Base-by-base conservation (phyloP, 1,140 invertebrate genomes). In the Drosophila rhopaloa region DNA sequence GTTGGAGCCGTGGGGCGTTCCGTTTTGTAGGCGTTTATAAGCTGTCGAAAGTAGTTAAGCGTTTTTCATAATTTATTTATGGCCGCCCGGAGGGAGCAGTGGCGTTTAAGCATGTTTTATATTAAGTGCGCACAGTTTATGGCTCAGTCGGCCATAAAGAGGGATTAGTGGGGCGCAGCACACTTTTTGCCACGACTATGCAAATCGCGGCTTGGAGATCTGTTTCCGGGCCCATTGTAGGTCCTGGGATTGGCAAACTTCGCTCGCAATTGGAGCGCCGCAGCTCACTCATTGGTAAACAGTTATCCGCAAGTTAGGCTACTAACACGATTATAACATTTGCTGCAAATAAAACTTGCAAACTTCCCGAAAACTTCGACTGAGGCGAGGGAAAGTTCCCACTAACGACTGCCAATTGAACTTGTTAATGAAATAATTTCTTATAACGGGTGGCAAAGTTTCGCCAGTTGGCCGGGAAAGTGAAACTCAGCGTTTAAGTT, bases 31-130 rank as follows among this genome's bases (percentile, higher is more conserved):
- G 83, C 83, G 83, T 82, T 88, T 90, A 89, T 89, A 89, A 90
- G 84, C 84, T 89, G 84, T 89, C 84, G 84, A 89, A 89, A 89
- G 84, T 90, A 84, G 84, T 89, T 89, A 89, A 89, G 84, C 84
- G 85, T 90, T 89, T 90, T 89, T 89, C 84, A 89, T 89, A 89
- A 89, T 89, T 90, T 89, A 89, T 89, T 89, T 89, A 89, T 89
- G 84, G 56, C 54, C 62, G 62, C 60, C 50, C 79, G 70, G 51
- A 48, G 43, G 38, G 63, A 72, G 73, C 66, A 75, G 68, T 68
- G 47, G 70, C 84, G 70, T 84, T 81, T 84, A 89, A 89, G 76
- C 81, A 72, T 89, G 85, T 89, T 89, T 89, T 79, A 89, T 89
- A 81, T 88, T 88, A 89, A 88, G 84, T 88, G 84, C 83, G 63